A percentile compares a stretch with the other conserved stretches of the same genome.
Evolutionary conservation across 1,140 invertebrate genomes (phyloP).

Genomic region (Hydropsyche tenuis): DNA sequence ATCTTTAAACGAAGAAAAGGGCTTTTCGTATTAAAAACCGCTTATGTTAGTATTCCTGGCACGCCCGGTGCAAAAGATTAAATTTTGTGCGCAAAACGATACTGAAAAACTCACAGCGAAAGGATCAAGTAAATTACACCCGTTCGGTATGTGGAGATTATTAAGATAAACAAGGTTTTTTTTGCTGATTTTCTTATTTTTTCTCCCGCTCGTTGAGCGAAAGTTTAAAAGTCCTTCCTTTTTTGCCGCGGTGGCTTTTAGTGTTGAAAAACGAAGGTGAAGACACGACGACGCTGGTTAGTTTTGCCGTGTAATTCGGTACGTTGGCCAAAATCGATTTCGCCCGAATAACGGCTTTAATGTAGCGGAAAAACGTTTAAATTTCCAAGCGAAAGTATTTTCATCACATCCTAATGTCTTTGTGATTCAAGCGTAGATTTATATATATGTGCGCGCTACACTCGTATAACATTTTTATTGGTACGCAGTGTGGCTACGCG

Average conservation of each 20-base stretch:
- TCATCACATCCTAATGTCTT: constrained; percentile 27
- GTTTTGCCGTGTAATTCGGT: constrained; percentile 13
- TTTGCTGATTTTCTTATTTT: constrained; percentile 1
- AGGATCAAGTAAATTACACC: constrained; percentile 42
- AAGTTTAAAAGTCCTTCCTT: constrained; percentile 5
- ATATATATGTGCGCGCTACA: neutral
- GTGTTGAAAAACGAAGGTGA: constrained; percentile 26
- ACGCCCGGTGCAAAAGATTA: constrained; percentile 42
- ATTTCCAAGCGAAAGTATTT: constrained; percentile 27
- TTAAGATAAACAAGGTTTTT: constrained; percentile 43
- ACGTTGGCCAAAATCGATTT: constrained; percentile 19
- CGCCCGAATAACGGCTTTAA: constrained; percentile 21
- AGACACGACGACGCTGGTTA: constrained; percentile 12
- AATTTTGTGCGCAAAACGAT: constrained; percentile 37
- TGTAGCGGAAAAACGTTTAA: constrained; percentile 32
- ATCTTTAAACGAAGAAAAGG: constrained; percentile 21
- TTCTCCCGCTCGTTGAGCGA: neutral
- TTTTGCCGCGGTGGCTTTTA: constrained; percentile 7
- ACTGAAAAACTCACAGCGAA: constrained; percentile 18
- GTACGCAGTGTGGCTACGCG: neutral
- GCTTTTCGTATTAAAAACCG: constrained; percentile 44
- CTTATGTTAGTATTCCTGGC: constrained; percentile 37
- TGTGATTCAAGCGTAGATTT: neutral
- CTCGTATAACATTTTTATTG: constrained; percentile 21
- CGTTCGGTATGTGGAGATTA: constrained; percentile 36